Evolutionary conservation across 64 coral and sea anemone species (phyloP).

Genomic region (Montipora efflorescens): DNA sequence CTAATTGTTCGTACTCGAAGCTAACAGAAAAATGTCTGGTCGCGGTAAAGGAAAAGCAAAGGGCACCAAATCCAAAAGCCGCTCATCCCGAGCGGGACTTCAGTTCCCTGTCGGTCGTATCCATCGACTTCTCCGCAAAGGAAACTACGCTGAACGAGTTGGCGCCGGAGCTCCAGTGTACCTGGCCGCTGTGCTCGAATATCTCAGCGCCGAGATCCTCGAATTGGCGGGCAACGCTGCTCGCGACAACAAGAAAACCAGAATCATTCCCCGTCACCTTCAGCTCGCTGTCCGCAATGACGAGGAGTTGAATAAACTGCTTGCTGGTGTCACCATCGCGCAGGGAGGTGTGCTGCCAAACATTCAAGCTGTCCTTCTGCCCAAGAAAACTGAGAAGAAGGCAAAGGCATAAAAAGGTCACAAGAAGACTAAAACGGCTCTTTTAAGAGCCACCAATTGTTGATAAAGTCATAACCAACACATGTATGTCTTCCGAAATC

Average conservation of each 20-base stretch:
- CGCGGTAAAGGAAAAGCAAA: slow-evolving; percentile 41
- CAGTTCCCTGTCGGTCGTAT: slow-evolving; percentile 34
- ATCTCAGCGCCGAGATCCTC: slow-evolving; percentile 23
- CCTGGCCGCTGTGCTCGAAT: slow-evolving; percentile 23
- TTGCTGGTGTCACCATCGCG: slow-evolving; percentile 21
- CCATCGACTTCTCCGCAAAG: slow-evolving; percentile 33
- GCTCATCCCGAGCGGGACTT: slow-evolving; percentile 24
- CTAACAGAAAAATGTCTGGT: slow-evolving; percentile 21
- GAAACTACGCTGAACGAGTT: slow-evolving; percentile 30
- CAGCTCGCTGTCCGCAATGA: slow-evolving; percentile 23
- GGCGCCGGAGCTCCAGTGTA: slow-evolving; percentile 36
- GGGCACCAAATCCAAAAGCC: slow-evolving; percentile 39
- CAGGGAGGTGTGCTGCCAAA: slow-evolving; percentile 28
- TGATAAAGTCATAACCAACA: slow-evolving; percentile 2
- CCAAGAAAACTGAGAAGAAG: slow-evolving; percentile 31
- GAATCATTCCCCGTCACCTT: slow-evolving; percentile 26
- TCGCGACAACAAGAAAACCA: slow-evolving; percentile 43
- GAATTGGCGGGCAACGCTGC: slow-evolving; percentile 47
- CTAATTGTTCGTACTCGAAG: background rate
- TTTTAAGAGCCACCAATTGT: slow-evolving; percentile 7
- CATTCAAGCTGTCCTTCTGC: slow-evolving; percentile 25
- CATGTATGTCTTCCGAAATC: background rate
- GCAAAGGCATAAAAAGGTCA: background rate
- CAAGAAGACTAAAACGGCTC: background rate
- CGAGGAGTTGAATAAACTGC: slow-evolving; percentile 29